Evolutionary conservation across 2,797 vertebrate species (phyloP).

Genomic region (Anguilla marmorata): DNA sequence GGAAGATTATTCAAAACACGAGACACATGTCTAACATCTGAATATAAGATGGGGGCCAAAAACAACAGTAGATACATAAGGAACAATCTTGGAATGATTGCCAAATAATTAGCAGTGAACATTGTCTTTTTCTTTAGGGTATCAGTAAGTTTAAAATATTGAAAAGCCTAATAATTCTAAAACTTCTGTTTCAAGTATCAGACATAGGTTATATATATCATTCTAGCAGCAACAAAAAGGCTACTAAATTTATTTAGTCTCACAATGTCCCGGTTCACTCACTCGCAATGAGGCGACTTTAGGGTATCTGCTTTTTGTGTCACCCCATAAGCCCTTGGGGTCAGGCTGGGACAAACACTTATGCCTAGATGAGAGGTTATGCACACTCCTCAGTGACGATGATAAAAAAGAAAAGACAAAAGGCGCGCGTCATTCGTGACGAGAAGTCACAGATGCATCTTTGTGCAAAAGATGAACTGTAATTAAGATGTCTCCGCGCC

Average conservation of each 20-base stretch:
- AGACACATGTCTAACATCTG: background rate
- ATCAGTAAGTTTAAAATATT: background rate
- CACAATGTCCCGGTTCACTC: background rate
- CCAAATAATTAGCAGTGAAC: background rate
- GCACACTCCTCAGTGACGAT: background rate
- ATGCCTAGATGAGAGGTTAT: background rate
- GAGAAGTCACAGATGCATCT: background rate
- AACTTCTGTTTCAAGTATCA: background rate
- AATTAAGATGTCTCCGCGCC: background rate
- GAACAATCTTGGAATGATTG: background rate
- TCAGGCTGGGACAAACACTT: background rate
- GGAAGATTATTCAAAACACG: background rate
- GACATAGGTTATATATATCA: background rate
- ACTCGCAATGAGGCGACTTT: background rate
- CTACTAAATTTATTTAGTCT: background rate
- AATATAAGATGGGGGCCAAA: background rate
- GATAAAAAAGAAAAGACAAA: background rate
- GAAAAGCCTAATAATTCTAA: background rate
- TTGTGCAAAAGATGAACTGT: background rate
- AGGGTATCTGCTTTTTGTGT: background rate
- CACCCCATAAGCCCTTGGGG: background rate
- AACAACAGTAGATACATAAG: background rate
- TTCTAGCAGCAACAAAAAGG: background rate
- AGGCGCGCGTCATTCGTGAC: background rate
- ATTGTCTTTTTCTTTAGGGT: background rate